phyloP scores from a whole-genome alignment of 2,888 invertebrate genomes.

The Eumerus sabulonum region DNA sequence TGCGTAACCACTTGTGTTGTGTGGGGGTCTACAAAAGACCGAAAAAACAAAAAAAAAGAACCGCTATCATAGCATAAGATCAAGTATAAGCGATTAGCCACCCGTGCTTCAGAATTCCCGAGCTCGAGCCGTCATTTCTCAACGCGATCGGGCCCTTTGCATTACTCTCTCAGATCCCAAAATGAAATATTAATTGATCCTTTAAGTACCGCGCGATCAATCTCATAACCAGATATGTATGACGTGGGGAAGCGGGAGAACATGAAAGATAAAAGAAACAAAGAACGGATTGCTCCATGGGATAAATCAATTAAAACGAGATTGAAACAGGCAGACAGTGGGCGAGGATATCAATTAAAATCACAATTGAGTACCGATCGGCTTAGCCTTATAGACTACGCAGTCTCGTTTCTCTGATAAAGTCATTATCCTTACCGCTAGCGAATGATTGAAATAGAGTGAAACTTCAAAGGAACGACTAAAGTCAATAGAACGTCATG shows the following conservation, averaged over 20 bases:
- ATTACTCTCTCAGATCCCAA: constrained; percentile 34
- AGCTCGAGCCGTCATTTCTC: constrained; percentile 50
- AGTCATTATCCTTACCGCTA: not conserved
- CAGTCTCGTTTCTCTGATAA: too few species aligned
- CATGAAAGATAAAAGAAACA: not conserved
- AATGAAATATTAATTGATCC: constrained; percentile 61
- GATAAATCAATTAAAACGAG: constrained; percentile 57
- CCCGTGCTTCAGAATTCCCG: constrained; percentile 52
- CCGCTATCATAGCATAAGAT: constrained; percentile 46
- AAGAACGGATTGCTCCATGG: not conserved
- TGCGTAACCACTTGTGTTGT: constrained; percentile 27
- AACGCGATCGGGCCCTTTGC: constrained; percentile 40
- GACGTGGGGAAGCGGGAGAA: not conserved
- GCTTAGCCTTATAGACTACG: not conserved
- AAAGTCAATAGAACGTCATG: constrained; percentile 34
- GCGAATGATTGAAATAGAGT: not conserved
- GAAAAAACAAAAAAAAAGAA: too few species aligned
- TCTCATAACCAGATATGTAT: constrained; percentile 20
- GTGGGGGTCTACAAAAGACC: constrained; percentile 52
- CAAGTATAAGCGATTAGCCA: constrained; percentile 61
- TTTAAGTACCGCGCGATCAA: constrained; percentile 47
- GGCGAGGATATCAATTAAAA: constrained; percentile 49
- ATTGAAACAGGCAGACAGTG: constrained; percentile 43
- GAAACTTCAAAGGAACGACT: constrained; percentile 30
- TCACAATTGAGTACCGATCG: constrained; percentile 39